These are phyloP conservation scores for Drosophila histrio DNA, from an alignment of 2,888 invertebrate species.

Conservation along the genomic window DNA sequence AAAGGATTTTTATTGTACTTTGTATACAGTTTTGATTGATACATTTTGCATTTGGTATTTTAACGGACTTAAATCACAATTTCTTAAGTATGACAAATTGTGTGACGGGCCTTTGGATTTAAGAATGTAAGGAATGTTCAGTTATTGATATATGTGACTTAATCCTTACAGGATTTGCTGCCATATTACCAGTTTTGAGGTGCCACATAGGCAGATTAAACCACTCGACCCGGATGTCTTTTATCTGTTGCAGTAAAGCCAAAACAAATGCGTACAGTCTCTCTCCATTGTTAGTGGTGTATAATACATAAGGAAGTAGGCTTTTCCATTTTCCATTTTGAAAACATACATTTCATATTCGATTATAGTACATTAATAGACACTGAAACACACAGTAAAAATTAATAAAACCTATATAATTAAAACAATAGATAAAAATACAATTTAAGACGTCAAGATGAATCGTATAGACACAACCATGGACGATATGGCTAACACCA, in stretches of 20 bases:
- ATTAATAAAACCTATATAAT: not conserved
- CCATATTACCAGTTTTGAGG: not conserved
- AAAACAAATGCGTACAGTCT: no score
- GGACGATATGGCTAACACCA: slow-evolving; percentile 88
- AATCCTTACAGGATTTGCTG: not conserved
- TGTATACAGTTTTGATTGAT: slow-evolving; percentile 70
- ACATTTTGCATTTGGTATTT: slow-evolving; percentile 63
- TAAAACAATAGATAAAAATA: not conserved
- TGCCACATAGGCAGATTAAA: not conserved
- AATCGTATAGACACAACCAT: slow-evolving; percentile 86
- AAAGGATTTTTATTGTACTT: slow-evolving; percentile 63
- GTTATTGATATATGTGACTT: not conserved
- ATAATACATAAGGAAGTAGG: no score
- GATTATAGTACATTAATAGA: not conserved
- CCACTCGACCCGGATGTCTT: not conserved
- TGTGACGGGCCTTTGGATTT: not conserved
- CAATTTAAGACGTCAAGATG: slow-evolving; percentile 55
- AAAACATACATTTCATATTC: not conserved
- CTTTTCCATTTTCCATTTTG: not conserved
- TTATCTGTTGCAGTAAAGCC: not conserved
- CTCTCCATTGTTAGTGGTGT: no score
- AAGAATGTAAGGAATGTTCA: slow-evolving; percentile 8
- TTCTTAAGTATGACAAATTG: slow-evolving; percentile 69
- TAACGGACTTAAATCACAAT: slow-evolving; percentile 47
- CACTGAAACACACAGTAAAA: not conserved